Evolutionary conservation across 2,888 invertebrate genomes (phyloP).

Genomic region (Julus scandinavius): DNA sequence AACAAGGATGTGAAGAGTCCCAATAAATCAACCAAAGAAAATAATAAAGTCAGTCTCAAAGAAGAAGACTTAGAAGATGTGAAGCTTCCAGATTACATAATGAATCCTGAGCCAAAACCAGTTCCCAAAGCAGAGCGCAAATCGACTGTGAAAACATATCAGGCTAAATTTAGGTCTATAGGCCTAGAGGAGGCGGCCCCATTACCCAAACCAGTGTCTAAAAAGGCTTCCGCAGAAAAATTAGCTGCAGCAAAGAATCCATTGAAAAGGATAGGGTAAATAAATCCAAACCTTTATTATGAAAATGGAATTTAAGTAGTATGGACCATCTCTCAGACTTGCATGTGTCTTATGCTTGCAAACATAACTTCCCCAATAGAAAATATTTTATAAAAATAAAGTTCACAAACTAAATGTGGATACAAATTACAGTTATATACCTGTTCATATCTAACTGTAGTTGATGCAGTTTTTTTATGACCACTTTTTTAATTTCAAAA

Average conservation of each 20-base stretch:
- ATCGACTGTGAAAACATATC: slow-evolving; percentile 91
- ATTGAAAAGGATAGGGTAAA: slow-evolving; percentile 59
- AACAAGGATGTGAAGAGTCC: slow-evolving; percentile 66
- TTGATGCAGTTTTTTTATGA: too few relatives aligned
- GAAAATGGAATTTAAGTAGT: background rate
- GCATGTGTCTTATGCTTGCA: too few relatives aligned
- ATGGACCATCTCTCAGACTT: background rate
- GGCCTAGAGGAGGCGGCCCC: slow-evolving; percentile 80
- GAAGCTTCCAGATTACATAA: slow-evolving; percentile 58
- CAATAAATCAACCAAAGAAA: slow-evolving; percentile 62
- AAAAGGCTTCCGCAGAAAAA: slow-evolving; percentile 56
- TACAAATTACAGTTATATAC: too few relatives aligned
- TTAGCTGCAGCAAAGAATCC: slow-evolving; percentile 44
- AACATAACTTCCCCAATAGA: too few relatives aligned
- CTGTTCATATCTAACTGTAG: too few relatives aligned
- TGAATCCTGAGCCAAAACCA: slow-evolving; percentile 60
- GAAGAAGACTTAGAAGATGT: slow-evolving; percentile 57
- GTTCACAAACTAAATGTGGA: too few relatives aligned
- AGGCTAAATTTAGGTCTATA: slow-evolving; percentile 91
- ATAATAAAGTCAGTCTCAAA: slow-evolving; percentile 63
- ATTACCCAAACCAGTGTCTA: slow-evolving; percentile 67
- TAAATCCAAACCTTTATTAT: background rate
- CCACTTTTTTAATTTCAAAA: too few relatives aligned
- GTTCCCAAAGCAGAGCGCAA: slow-evolving; percentile 69
- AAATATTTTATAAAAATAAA: too few relatives aligned